phyloP scores from a whole-genome alignment of 2,113 vertebrate species.

The Hemicordylus capensis region DNA sequence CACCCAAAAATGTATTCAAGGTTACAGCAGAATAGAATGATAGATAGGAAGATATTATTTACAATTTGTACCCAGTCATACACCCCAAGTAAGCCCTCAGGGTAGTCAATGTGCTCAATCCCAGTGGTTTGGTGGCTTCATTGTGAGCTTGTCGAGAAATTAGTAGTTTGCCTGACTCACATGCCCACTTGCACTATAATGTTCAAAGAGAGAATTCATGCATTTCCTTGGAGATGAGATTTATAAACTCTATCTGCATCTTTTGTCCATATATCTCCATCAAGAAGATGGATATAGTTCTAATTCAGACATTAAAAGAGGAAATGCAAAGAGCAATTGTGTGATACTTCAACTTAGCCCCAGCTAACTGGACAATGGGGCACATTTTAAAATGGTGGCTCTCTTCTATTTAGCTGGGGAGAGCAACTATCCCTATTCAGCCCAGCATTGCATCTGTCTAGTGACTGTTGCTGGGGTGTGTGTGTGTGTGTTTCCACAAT shows the following conservation, averaged over 20 bases:
- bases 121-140: background rate
- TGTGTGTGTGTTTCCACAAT: too few species aligned
- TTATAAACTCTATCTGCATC: background rate
- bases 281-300: background rate
- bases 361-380: too few species aligned
- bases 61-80: background rate
- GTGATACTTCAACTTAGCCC: background rate
- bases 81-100: background rate
- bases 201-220: background rate
- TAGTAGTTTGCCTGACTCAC: background rate
- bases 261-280: background rate
- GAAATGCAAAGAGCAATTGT: background rate
- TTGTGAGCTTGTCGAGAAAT: background rate
- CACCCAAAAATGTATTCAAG: fast-evolving
- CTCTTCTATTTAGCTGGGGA: too few species aligned
- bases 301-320: background rate
- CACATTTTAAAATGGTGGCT: too few species aligned
- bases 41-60: background rate
- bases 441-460: too few species aligned
- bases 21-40: background rate
- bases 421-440: too few species aligned
- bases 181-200: background rate
- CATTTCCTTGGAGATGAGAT: background rate
- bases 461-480: too few species aligned
- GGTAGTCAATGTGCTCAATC: background rate